Percentiles rank a stretch among this genome's conserved stretches.
phyloP scores from a whole-genome alignment of 2,797 vertebrate species.

The Enteromius paludinosus region DNA sequence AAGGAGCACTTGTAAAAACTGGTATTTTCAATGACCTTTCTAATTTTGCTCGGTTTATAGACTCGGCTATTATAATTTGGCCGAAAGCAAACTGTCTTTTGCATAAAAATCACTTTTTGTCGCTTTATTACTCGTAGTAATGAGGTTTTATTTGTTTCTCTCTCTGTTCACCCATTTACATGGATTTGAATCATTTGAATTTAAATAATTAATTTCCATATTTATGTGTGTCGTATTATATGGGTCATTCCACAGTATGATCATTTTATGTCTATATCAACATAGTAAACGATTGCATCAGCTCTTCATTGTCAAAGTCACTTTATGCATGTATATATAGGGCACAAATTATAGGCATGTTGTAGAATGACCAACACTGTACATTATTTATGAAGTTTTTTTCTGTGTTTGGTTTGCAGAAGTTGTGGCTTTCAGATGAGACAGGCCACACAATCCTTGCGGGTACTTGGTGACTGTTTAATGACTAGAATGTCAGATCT shows the following conservation, averaged over 20 bases:
- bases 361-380: not conserved
- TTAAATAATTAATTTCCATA: conserved; percentile 2
- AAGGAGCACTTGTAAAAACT: conserved; percentile 26
- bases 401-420: conserved; percentile 24
- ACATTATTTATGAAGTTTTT: conserved; percentile 14
- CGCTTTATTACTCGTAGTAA: conserved; percentile 11
- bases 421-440: conserved; percentile 10
- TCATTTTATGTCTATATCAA: not conserved
- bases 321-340: not conserved
- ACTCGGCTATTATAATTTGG: conserved; percentile 34
- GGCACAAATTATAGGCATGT: conserved; percentile 2
- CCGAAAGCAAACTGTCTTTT: conserved; percentile 38
- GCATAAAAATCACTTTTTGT: conserved; percentile 36
- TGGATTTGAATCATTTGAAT: not conserved
- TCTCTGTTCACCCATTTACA: not conserved
- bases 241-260: not conserved
- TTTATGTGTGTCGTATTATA: not conserved
- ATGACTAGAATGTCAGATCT: conserved; percentile 77
- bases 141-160: conserved; percentile 12
- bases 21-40: conserved; percentile 34
- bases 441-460: conserved; percentile 60
- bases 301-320: not conserved
- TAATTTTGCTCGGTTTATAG: conserved; percentile 28
- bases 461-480: conserved; percentile 75
- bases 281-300: not conserved